Evolutionary conservation across 2,888 invertebrate species (phyloP).

Genomic region (Agonopterix heracliana): DNA sequence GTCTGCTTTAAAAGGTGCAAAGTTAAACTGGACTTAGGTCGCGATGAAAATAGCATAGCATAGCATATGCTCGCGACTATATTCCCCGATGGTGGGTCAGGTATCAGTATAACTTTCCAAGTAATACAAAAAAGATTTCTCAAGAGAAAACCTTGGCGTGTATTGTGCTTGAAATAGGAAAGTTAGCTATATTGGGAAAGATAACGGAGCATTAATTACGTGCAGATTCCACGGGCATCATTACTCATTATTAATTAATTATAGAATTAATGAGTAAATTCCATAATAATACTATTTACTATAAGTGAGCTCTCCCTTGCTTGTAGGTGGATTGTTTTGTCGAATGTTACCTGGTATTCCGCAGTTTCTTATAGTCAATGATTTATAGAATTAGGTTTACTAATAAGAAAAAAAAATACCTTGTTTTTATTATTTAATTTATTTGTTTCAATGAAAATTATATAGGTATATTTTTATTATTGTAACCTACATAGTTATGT

Average conservation of each 20-base stretch:
- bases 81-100: too few species aligned
- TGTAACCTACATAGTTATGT: slow-evolving; percentile 75
- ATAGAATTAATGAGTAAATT: slow-evolving; percentile 70
- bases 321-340: slow-evolving; percentile 68
- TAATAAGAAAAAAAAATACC: slow-evolving; percentile 60
- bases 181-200: too few species aligned
- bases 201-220: too few species aligned
- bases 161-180: too few species aligned
- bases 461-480: slow-evolving; percentile 76
- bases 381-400: slow-evolving; percentile 67
- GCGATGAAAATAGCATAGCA: too few species aligned
- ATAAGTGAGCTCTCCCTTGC: slow-evolving; percentile 70
- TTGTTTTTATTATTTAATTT: slow-evolving; percentile 76
- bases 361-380: slow-evolving; percentile 68
- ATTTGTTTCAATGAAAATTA: slow-evolving; percentile 73
- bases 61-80: too few species aligned
- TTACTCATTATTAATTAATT: slow-evolving; percentile 66
- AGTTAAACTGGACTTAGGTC: too few species aligned
- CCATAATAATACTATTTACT: slow-evolving; percentile 65
- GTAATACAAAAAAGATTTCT: too few species aligned
- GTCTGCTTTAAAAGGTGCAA: too few species aligned
- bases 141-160: too few species aligned
- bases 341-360: slow-evolving; percentile 67
- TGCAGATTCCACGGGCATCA: slow-evolving; percentile 44
- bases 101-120: too few species aligned